Base-by-base conservation (phyloP, 2,888 invertebrate genomes). In the Lasiommata megera region DNA sequence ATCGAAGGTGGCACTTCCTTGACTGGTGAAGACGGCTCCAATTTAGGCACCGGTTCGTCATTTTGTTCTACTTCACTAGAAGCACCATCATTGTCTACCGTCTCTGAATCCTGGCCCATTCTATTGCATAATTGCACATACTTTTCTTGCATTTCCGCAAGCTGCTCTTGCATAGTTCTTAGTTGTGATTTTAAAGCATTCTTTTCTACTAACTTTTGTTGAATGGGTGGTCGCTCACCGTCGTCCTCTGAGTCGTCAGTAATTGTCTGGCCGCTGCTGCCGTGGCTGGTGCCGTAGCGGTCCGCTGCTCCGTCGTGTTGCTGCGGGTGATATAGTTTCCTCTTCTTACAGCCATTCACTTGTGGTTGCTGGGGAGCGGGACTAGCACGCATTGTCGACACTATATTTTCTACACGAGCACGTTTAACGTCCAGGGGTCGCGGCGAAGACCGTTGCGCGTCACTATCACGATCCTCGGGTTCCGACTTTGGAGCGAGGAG, bases 281-380 rank as follows among this genome's bases (percentile, higher is more conserved):
- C 65, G 84, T 93, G 77, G 86, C 93, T 85, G 66, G 81, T 79
- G 37, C 86, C 86, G 68, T 88, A 89, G n/a, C 93, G 86, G 68
- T 94, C 94, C 68, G 93, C 93, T 28, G 93, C 93, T 56, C 92
- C 92, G 76, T 96, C 96, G 82, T 98, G 97, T 77, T 98, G 98
- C 82, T 98, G 97, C 9, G 98, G 98, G 76, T 98, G 97, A 79
- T 98, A 98, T 29, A 98, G 92, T 85, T 99, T 99, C 47, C 98
- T 93, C 85, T 99, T 99, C 84, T 98, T 98, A 87, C 97, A 98
- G 48, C 98, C 97, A 86, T 97, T 97, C 68, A 96, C 96, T 80
- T 95, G 94, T 0, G 93, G 93, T 69, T 93, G 93, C 59, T 85
- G 92, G 17, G 95, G 95, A 63, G 94, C 95, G 37, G 96, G 96